Base-by-base conservation (phyloP, 2,888 invertebrate genomes). In the Orgyia antiqua region DNA sequence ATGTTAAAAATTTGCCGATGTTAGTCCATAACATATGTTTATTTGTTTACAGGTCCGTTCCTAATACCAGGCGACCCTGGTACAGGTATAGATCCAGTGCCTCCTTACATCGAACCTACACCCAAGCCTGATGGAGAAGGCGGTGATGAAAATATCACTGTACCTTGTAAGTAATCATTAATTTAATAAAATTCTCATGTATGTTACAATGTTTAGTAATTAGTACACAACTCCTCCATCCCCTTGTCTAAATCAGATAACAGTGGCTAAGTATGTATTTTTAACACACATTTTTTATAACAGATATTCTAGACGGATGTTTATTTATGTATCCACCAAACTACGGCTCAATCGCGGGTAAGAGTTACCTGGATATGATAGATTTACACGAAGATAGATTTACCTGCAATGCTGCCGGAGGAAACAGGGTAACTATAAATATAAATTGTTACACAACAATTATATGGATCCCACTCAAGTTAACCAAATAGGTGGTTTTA, bases 271-370 rank as follows among this genome's bases (percentile, higher is more conserved):
- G n/a, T n/a, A n/a, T n/a, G n/a, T n/a, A n/a, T n/a, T n/a, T n/a
- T n/a, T n/a, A n/a, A n/a, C n/a, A n/a, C n/a, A n/a, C n/a, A n/a
- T n/a, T n/a, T n/a, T n/a, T n/a, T n/a, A n/a, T n/a, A n/a, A n/a
- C 48, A 84, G 83, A 74, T 40, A 67, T 64, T 3, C 49, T 82
- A 36, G 83, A 83, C 13, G 84, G 84, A 0, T 86, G 84, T 32
- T 37, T 71, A 28, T 84, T 82, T 48, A 69, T 84, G 69, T 84
- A 75, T 50, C 84, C 84, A 0, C 84, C 84, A 0, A 86, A 86
- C 62, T 86, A 84, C 53, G 84, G 84, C n/a, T 86, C 84, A 1
- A 86, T 86, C 30, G 84, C 84, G 1, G 84, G 84, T 15, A 80
- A 75, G 50, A 86, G 84, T 35, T 86, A 84, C 38, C 43, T 84